Evolutionary conservation across 2,113 vertebrate genomes (phyloP).

Genomic region (Gymnobelideus leadbeateri): DNA sequence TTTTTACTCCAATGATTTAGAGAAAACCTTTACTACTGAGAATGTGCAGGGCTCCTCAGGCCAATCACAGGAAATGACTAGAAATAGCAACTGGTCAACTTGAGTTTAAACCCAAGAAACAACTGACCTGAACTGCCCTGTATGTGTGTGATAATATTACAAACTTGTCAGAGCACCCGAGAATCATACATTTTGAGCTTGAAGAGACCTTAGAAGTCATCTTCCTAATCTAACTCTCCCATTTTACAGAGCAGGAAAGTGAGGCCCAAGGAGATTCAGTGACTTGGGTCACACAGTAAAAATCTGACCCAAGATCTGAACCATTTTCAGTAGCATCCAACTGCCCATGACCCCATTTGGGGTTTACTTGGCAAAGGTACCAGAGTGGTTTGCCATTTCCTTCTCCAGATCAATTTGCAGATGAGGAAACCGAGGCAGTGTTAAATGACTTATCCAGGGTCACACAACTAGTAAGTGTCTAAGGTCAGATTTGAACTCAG

Average conservation of each 20-base stretch:
- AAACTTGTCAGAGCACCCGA: background rate
- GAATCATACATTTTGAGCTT: background rate
- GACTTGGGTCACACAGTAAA: no score
- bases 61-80: constrained; percentile 39
- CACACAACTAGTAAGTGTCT: no score
- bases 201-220: constrained; percentile 9
- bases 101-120: constrained; percentile 36
- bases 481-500: background rate
- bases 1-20: background rate
- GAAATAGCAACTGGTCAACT: constrained; percentile 9
- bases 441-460: background rate
- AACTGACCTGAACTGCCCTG: constrained; percentile 25
- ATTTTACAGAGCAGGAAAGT: background rate
- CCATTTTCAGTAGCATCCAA: background rate
- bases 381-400: no score
- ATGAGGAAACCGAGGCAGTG: background rate
- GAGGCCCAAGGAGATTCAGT: no score
- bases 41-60: constrained; percentile 6
- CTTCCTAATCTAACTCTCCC: constrained; percentile 9
- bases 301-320: background rate
- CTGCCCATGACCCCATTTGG: no score
- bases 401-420: no score
- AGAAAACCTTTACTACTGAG: constrained; percentile 32
- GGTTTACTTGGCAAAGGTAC: no score
- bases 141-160: background rate